Base-by-base conservation (phyloP, 1,140 invertebrate species). In the Brachionus paranguensis region DNA sequence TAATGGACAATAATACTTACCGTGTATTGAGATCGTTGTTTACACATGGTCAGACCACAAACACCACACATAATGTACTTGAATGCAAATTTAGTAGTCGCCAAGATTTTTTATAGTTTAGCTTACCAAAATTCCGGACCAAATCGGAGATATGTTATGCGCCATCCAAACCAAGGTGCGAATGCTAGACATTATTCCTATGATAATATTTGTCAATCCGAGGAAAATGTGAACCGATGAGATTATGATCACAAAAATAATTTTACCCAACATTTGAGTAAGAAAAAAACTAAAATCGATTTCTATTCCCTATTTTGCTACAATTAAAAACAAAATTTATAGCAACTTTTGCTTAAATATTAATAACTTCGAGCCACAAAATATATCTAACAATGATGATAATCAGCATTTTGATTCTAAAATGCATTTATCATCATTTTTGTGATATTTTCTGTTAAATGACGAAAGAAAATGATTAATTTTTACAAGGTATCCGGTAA, bases 101-200 rank as follows among this genome's bases (percentile, higher is more conserved):
- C 7, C 33, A 37, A 37, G 33, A 37, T 5, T 6, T 7, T 37
- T 37, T 37, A 37, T 37, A 37, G 33, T 37, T 37, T 7, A 37
- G 55, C n/a, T 89, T 86, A 90, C 89, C 85, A 90, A 89, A 68
- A 87, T 88, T 1, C 89, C 89, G 78, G 88, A 89, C 89, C 89
- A 90, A 78, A 90, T 90, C 3, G 89, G 89, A 1, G 89, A 90
- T 0, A 90, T 89, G 47, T 86, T 88, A 85, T 90, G 89, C 0
- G 89, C 89, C 27, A 90, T 85, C 89, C 89, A 90, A 1, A 90
- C 88, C 78, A 89, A 88, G 0, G 89, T 88, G 60, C 87, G 86
- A 74, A 89, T 89, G 78, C 86, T 88, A 43, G 87, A 86, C 20
- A 88, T 87, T 11, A 89, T 87, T 0, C 89, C 89, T 43, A 90